phyloP scores from a whole-genome alignment of 2,888 invertebrate species.

The Ichneumon xanthorius region DNA sequence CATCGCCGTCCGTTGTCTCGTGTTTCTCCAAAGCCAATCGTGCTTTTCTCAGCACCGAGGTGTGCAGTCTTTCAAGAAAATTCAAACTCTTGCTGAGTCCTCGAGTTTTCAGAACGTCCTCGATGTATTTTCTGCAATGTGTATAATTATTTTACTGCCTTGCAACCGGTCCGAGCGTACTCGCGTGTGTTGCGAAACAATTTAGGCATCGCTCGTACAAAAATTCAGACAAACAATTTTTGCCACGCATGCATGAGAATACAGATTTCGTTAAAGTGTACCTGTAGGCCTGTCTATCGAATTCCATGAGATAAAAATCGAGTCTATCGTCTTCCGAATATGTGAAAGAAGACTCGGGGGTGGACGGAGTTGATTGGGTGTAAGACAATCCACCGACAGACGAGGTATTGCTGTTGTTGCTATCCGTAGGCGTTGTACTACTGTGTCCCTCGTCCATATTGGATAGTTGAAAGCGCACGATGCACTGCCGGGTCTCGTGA shows the following conservation, averaged over 20 bases:
- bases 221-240: not conserved
- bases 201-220: not conserved
- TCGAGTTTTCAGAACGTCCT: slow-evolving; percentile 94
- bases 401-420: slow-evolving; percentile 78
- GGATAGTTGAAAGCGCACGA: slow-evolving; percentile 78
- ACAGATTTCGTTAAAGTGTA: slow-evolving; percentile 48
- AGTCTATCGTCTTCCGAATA: slow-evolving; percentile 75
- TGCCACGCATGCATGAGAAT: not conserved
- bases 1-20: slow-evolving; percentile 73
- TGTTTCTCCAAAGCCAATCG: slow-evolving; percentile 89
- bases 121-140: slow-evolving; percentile 91
- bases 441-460: slow-evolving; percentile 80
- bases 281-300: slow-evolving; percentile 81
- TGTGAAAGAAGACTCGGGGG: slow-evolving; percentile 76
- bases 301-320: slow-evolving; percentile 80
- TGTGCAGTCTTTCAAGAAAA: slow-evolving; percentile 91
- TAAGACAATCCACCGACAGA: slow-evolving; percentile 75
- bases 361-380: slow-evolving; percentile 75
- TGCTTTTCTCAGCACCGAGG: slow-evolving; percentile 89
- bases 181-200: not conserved
- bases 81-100: slow-evolving; percentile 93
- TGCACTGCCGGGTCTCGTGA: slow-evolving; percentile 71
- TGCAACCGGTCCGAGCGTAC: too few species aligned
- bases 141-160: slow-evolving; percentile 26
- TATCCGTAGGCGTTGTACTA: slow-evolving; percentile 85